Evolutionary conservation across 2,797 vertebrate genomes (phyloP).

Genomic region (Chaenodraco wilsoni): DNA sequence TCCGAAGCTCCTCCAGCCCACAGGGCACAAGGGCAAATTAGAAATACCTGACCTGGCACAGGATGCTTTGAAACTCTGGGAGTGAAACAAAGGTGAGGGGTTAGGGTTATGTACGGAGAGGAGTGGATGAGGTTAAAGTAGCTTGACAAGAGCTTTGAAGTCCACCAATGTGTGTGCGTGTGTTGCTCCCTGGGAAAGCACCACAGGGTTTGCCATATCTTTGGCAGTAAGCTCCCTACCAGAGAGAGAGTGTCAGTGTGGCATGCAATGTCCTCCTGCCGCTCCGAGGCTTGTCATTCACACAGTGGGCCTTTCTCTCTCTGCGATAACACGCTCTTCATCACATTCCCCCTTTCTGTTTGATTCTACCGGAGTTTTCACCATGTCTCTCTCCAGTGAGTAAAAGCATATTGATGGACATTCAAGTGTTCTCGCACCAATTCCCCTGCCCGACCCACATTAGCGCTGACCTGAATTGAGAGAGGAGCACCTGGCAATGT

Average conservation of each 20-base stretch:
- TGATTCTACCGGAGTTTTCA: slow-evolving; percentile 53
- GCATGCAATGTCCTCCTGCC: slow-evolving; percentile 66
- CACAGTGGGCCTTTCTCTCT: slow-evolving; percentile 45
- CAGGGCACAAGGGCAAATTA: slow-evolving; percentile 56
- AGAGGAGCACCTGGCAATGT: slow-evolving; percentile 58
- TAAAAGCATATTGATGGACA: slow-evolving; percentile 63
- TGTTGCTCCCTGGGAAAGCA: slow-evolving; percentile 56
- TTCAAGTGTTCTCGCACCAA: slow-evolving; percentile 50
- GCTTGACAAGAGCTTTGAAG: slow-evolving; percentile 68
- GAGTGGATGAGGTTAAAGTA: slow-evolving; percentile 67
- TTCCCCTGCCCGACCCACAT: slow-evolving; percentile 44
- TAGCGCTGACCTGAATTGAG: slow-evolving; percentile 71
- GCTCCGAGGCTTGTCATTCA: slow-evolving; percentile 70
- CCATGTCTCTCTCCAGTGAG: slow-evolving; percentile 53
- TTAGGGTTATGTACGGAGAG: slow-evolving; percentile 43
- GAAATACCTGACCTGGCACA: slow-evolving; percentile 58
- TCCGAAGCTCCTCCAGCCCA: slow-evolving; percentile 36
- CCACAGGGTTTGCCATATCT: slow-evolving; percentile 62
- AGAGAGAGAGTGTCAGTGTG: slow-evolving; percentile 65
- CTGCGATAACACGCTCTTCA: slow-evolving; percentile 55
- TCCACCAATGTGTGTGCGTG: slow-evolving; percentile 34
- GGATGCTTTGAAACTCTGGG: slow-evolving; percentile 41
- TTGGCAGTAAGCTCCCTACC: slow-evolving; percentile 64
- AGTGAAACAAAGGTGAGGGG: slow-evolving; percentile 62
- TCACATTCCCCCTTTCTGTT: slow-evolving; percentile 38